These are phyloP conservation scores for Austrolebias charrua DNA, from an alignment of 2,797 vertebrate species.

Conservation along the genomic window DNA sequence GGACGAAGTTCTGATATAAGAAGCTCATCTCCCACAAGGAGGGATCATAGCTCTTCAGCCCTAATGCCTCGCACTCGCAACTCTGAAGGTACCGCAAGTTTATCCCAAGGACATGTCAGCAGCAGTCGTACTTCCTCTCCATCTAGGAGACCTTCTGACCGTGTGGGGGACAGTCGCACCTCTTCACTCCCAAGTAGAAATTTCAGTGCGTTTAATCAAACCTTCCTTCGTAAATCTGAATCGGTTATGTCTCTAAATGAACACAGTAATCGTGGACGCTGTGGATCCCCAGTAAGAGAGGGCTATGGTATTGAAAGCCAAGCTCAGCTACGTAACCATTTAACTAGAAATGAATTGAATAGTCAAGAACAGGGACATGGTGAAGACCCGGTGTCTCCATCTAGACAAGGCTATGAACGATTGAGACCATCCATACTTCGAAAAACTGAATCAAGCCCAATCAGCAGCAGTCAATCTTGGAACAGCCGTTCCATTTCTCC, in stretches of 20 bases:
- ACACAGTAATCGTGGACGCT: conserved; percentile 60
- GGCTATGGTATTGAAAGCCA: conserved; percentile 76
- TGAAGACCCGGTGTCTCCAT: conserved; percentile 33
- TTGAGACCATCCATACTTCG: conserved; percentile 51
- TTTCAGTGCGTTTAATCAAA: conserved; percentile 45
- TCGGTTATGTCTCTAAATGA: conserved; percentile 58
- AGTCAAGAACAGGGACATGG: conserved; percentile 23
- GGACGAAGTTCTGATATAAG: conserved; percentile 38
- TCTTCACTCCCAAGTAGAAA: conserved; percentile 65
- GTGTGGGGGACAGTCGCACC: conserved; percentile 49
- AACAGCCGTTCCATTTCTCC: conserved; percentile 61
- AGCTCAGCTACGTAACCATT: conserved; percentile 56
- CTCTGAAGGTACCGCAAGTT: conserved; percentile 48
- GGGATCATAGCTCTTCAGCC: conserved; percentile 40
- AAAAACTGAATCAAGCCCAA: conserved; percentile 53
- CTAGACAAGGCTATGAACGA: conserved; percentile 39
- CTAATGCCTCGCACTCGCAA: conserved; percentile 59
- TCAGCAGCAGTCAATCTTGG: conserved; percentile 8
- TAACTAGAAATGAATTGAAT: conserved; percentile 54
- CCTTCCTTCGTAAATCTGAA: conserved; percentile 66
- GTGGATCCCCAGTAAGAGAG: conserved; percentile 78
- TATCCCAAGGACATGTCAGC: conserved; percentile 18
- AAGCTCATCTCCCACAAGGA: conserved; percentile 62
- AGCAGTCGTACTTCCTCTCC: conserved; percentile 56
- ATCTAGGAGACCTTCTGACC: conserved; percentile 42